A percentile compares a stretch with the other conserved stretches of the same genome.
These are phyloP conservation scores for Poeciliopsis turrubarensis DNA, from an alignment of 2,113 vertebrate genomes.

Conservation along the genomic window DNA sequence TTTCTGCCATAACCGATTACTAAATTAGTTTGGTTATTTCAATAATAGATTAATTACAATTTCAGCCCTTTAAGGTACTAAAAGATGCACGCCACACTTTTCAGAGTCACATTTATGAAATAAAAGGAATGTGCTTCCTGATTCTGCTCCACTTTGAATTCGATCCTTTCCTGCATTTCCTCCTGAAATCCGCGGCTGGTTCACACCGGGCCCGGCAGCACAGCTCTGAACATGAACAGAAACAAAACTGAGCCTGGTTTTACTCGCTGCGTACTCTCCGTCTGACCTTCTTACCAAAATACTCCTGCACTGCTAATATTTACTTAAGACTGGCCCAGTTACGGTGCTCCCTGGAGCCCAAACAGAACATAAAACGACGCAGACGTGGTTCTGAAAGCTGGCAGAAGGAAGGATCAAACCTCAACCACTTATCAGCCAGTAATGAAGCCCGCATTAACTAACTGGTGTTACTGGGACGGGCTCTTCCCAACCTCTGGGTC, in stretches of 20 bases:
- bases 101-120: not conserved
- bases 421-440: not conserved
- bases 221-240: not conserved
- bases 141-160: not conserved
- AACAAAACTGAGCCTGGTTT: not conserved
- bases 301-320: not conserved
- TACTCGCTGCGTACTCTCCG: not conserved
- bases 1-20: too few species aligned
- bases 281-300: conserved; percentile 1
- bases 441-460: not conserved
- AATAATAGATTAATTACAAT: too few species aligned
- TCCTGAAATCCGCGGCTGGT: not conserved
- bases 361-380: not conserved
- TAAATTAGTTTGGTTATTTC: too few species aligned
- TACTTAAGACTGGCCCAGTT: not conserved
- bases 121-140: not conserved
- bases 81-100: not conserved
- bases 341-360: not conserved
- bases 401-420: not conserved
- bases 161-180: not conserved
- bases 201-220: not conserved
- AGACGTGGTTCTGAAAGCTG: not conserved
- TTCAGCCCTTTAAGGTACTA: too few species aligned
- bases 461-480: conserved; percentile 34
- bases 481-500: conserved; percentile 5